Evolutionary conservation across 1,140 invertebrate genomes (phyloP).

Genomic region (Rhopalosiphum padi): DNA sequence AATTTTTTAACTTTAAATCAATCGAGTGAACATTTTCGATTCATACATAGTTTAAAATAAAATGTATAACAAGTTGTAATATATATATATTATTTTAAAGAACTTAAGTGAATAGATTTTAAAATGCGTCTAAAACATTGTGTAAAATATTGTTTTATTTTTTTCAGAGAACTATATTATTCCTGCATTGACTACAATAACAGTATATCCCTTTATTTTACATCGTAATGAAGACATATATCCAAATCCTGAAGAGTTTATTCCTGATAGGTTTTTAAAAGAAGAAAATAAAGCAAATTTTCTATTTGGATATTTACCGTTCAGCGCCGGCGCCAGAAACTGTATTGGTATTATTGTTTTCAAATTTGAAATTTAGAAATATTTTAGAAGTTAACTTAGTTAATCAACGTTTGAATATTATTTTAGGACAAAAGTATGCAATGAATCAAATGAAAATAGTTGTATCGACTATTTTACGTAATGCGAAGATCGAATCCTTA

Average conservation of each 20-base stretch:
- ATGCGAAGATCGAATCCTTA: constrained; percentile 66
- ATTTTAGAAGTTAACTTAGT: not conserved
- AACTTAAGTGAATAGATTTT: not conserved
- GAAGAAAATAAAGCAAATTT: constrained; percentile 66
- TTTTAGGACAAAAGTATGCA: constrained; percentile 68
- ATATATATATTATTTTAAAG: not conserved
- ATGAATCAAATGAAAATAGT: constrained; percentile 69
- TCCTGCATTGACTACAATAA: constrained; percentile 63
- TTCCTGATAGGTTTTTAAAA: constrained; percentile 78
- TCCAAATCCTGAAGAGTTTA: constrained; percentile 76
- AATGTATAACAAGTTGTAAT: not conserved
- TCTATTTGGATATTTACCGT: constrained; percentile 72
- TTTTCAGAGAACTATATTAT: constrained; percentile 65
- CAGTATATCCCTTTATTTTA: constrained; percentile 66
- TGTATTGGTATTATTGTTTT: constrained; percentile 70
- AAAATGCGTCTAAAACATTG: too few relatives aligned
- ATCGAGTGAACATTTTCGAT: not conserved
- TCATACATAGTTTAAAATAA: not conserved
- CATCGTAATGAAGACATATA: constrained; percentile 75
- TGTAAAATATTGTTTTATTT: not conserved
- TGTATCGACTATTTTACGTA: constrained; percentile 66
- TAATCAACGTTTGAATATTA: not conserved
- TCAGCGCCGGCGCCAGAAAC: constrained; percentile 77
- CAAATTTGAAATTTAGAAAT: not conserved
- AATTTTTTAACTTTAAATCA: not conserved